Conservation (phyloP, 2,888 invertebrate genomes). For the Synergus itoensis region DNA sequence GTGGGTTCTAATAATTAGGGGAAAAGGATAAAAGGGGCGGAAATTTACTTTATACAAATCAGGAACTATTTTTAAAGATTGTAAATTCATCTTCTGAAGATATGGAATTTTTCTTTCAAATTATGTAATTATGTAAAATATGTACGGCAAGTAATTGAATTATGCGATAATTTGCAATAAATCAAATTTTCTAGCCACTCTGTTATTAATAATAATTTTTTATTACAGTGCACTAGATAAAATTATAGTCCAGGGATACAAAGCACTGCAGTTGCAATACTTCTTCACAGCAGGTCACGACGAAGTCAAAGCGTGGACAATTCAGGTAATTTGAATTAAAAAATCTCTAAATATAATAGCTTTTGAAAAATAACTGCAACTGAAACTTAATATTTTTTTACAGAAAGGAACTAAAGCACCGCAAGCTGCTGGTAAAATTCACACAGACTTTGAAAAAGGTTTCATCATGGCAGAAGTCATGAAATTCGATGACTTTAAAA, state of each 20-base stretch:
- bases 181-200: not conserved
- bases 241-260: conserved; percentile 98
- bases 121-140: no score
- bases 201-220: conserved; percentile 1
- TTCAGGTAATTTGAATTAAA: conserved; percentile 85
- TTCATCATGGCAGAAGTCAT: conserved; percentile 99
- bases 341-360: not conserved
- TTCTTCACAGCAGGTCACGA: conserved; percentile 99
- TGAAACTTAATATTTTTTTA: conserved; percentile 40
- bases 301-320: conserved; percentile 99
- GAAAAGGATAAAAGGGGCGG: conserved; percentile 11
- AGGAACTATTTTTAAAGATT: not conserved
- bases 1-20: conserved; percentile 48
- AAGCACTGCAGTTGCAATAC: conserved; percentile 96
- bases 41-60: not conserved
- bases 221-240: conserved; percentile 92
- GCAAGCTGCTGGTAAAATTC: conserved; percentile 98
- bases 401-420: conserved; percentile 99
- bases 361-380: not conserved
- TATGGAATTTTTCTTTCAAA: no score
- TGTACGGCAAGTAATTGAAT: no score
- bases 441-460: conserved; percentile 99
- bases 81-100: no score
- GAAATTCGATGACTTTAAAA: conserved; percentile 98
- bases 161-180: no score